phyloP scores from a whole-genome alignment of 2,888 invertebrate species.

The Exocentrus adspersus region DNA sequence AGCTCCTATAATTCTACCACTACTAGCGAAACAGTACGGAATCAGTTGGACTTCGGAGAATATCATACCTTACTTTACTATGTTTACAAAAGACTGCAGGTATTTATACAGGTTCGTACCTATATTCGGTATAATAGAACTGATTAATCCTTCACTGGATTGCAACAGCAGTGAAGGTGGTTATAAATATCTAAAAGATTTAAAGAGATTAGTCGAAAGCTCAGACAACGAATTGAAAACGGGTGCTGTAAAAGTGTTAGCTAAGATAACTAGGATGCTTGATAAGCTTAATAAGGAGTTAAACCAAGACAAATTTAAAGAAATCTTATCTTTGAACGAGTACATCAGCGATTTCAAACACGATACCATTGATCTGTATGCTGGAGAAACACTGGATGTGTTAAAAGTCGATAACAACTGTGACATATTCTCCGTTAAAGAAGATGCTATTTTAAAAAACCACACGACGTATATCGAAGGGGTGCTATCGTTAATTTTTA shows the following conservation, averaged over 20 bases:
- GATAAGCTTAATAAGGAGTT: slow-evolving; percentile 47
- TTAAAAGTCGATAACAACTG: slow-evolving; percentile 44
- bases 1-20: slow-evolving; percentile 56
- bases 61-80: slow-evolving; percentile 53
- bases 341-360: slow-evolving; percentile 47
- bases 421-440: slow-evolving; percentile 38
- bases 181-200: slow-evolving; percentile 44
- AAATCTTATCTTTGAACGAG: slow-evolving; percentile 39
- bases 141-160: slow-evolving; percentile 54
- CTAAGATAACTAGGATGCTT: slow-evolving; percentile 31
- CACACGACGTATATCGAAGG: slow-evolving; percentile 53
- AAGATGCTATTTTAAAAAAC: slow-evolving; percentile 35
- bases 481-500: slow-evolving; percentile 50
- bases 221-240: slow-evolving; percentile 32
- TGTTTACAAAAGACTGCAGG: slow-evolving; percentile 52
- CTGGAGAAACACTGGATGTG: slow-evolving; percentile 55
- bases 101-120: slow-evolving; percentile 57
- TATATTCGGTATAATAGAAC: slow-evolving; percentile 58
- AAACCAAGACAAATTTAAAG: slow-evolving; percentile 41
- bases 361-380: slow-evolving; percentile 52
- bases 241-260: slow-evolving; percentile 31
- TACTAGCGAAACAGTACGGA: slow-evolving; percentile 57
- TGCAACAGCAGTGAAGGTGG: slow-evolving; percentile 23
- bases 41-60: slow-evolving; percentile 55
- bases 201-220: slow-evolving; percentile 36